Evolutionary conservation across 2,888 invertebrate species (phyloP).

Genomic region (Gonocerus acuteangulatus): DNA sequence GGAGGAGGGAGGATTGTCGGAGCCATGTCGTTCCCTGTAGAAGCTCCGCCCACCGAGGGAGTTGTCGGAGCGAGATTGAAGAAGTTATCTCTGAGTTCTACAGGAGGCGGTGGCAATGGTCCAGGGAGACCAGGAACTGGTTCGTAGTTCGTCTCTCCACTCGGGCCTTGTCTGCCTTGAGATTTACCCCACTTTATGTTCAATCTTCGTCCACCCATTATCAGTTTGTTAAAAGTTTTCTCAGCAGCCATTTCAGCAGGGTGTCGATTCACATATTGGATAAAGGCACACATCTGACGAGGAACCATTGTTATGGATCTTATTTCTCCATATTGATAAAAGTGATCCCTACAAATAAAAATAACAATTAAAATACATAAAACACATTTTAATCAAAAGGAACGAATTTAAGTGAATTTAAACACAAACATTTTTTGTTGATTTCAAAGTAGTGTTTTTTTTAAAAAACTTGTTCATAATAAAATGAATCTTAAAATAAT

Average conservation of each 20-base stretch:
- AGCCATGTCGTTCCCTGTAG: constrained; percentile 43
- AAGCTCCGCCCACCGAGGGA: constrained; percentile 39
- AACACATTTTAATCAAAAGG: not conserved
- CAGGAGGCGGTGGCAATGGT: constrained; percentile 56
- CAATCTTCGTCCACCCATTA: constrained; percentile 73
- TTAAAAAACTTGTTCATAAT: too few species aligned
- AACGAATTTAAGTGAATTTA: not conserved
- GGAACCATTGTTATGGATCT: constrained; percentile 85
- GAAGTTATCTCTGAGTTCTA: constrained; percentile 56
- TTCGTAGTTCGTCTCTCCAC: constrained; percentile 47
- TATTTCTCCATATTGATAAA: constrained; percentile 98
- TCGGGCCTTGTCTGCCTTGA: constrained; percentile 50
- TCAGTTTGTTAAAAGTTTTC: constrained; percentile 88
- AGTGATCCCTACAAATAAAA: constrained; percentile 65
- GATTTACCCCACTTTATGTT: constrained; percentile 99
- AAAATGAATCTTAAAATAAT: too few species aligned
- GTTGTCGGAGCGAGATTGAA: constrained; percentile 51
- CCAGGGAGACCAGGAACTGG: constrained; percentile 73
- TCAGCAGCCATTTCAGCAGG: constrained; percentile 93
- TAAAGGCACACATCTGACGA: constrained; percentile 92
- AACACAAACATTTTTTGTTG: not conserved
- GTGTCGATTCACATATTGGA: constrained; percentile 84
- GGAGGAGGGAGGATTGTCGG: constrained; percentile 48
- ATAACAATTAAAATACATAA: not conserved
- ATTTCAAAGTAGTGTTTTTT: not conserved